Evolutionary conservation across 2,113 vertebrate species (phyloP).

Genomic region (Cepphus grylle): DNA sequence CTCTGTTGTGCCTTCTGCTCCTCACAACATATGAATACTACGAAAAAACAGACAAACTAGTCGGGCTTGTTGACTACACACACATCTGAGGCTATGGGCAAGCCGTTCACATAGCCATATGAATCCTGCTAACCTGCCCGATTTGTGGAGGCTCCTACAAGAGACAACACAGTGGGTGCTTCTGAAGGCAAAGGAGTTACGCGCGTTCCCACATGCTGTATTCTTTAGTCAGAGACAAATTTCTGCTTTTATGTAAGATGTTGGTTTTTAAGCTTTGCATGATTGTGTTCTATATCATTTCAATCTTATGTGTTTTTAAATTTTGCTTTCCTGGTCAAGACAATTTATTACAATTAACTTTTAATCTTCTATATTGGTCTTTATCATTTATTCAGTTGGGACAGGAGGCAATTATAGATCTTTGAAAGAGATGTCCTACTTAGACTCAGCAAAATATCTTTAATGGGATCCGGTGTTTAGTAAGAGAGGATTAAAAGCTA

Average conservation of each 20-base stretch:
- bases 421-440: constrained; percentile 1
- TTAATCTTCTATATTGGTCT: background rate
- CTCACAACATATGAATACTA: background rate
- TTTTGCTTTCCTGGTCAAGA: background rate
- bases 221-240: background rate
- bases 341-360: background rate
- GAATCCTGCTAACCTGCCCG: background rate
- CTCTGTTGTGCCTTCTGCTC: constrained; percentile 27
- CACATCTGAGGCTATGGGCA: background rate
- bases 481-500: background rate
- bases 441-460: background rate
- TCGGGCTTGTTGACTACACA: background rate
- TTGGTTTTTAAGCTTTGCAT: background rate
- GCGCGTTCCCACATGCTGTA: background rate
- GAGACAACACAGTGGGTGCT: background rate
- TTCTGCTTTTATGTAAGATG: background rate
- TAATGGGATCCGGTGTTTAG: background rate
- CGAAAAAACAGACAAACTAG: background rate
- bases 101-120: background rate
- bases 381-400: background rate
- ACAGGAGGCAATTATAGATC: background rate
- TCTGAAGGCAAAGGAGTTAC: background rate
- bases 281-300: background rate
- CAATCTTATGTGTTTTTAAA: background rate
- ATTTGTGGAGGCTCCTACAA: background rate